Conservation (phyloP, 2,113 vertebrate species). For the Hyperopisus bebe region DNA sequence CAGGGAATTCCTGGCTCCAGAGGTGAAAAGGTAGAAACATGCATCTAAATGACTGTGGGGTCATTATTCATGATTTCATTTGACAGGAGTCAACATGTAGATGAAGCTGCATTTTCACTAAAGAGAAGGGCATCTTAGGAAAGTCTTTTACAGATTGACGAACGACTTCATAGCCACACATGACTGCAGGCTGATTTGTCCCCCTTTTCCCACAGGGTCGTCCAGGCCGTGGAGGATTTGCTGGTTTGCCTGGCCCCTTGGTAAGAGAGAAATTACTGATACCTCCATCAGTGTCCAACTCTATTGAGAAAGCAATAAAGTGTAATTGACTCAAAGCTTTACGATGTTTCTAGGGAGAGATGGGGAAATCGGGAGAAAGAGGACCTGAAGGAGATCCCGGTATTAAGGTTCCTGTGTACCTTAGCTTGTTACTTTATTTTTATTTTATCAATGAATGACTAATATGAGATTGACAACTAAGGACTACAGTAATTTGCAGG, state of each 20-base stretch:
- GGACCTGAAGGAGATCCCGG: conserved; percentile 64
- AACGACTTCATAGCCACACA: not conserved
- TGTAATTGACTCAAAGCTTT: not conserved
- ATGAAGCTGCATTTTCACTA: not conserved
- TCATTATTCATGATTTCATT: not conserved
- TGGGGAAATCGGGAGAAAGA: conserved; percentile 56
- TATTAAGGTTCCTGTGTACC: conserved; percentile 65
- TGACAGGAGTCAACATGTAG: not conserved
- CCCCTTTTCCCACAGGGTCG: conserved; percentile 47
- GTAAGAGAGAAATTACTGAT: conserved; percentile 44
- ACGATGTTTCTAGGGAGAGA: conserved; percentile 52
- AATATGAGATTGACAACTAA: not conserved
- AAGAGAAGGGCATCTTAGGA: not conserved
- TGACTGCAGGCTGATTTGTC: not conserved
- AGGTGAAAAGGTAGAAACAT: conserved; percentile 53
- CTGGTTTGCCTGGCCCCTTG: conserved; percentile 52
- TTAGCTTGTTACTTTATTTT: conserved; percentile 35
- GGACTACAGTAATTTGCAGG: not conserved
- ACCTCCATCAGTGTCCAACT: not conserved
- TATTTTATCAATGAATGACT: not conserved
- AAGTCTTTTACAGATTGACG: not conserved
- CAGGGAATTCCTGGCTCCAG: conserved; percentile 48
- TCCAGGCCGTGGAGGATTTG: conserved; percentile 52
- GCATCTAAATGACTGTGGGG: not conserved
- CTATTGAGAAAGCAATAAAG: not conserved